phyloP scores from a whole-genome alignment of 2,888 invertebrate species.

The Ichneumoninae sp. region DNA sequence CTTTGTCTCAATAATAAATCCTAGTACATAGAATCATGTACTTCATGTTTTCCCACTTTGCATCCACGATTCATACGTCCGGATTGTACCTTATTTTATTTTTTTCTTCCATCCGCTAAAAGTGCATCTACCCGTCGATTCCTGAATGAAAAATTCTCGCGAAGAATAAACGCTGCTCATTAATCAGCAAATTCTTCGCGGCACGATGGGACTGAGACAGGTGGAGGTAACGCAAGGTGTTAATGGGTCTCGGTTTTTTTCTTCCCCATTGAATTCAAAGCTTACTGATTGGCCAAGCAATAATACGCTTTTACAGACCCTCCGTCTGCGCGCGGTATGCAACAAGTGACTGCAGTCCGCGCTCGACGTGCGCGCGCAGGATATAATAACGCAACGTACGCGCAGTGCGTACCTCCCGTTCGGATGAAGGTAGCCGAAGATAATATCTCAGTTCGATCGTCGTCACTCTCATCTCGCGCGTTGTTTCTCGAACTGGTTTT shows the following conservation, averaged over 20 bases:
- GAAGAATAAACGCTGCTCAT: constrained; percentile 1
- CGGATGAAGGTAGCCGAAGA: constrained; percentile 54
- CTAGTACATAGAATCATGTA: background rate
- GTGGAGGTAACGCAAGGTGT: constrained; percentile 32
- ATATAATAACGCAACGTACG: constrained; percentile 48
- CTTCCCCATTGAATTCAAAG: constrained; percentile 31
- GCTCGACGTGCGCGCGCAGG: constrained; percentile 6
- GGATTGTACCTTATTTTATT: background rate
- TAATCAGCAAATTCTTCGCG: background rate
- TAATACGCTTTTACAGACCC: constrained; percentile 29
- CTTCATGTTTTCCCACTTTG: background rate
- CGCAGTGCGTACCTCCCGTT: constrained; percentile 45
- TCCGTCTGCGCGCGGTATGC: constrained; percentile 16
- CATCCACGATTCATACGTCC: background rate
- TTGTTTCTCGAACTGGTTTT: constrained; percentile 67
- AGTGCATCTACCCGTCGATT: background rate
- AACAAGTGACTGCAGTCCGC: background rate
- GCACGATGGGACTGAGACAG: constrained; percentile 24
- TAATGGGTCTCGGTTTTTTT: constrained; percentile 19
- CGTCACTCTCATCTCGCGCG: constrained; percentile 65
- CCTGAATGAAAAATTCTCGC: background rate
- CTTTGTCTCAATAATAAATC: background rate
- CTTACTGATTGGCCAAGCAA: constrained; percentile 31
- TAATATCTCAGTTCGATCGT: constrained; percentile 67
- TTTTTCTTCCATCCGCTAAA: background rate